Percentiles rank a stretch among this genome's conserved stretches.
Evolutionary conservation across 2,888 invertebrate genomes (phyloP).

Genomic region (Tenthredo scrophulariae): DNA sequence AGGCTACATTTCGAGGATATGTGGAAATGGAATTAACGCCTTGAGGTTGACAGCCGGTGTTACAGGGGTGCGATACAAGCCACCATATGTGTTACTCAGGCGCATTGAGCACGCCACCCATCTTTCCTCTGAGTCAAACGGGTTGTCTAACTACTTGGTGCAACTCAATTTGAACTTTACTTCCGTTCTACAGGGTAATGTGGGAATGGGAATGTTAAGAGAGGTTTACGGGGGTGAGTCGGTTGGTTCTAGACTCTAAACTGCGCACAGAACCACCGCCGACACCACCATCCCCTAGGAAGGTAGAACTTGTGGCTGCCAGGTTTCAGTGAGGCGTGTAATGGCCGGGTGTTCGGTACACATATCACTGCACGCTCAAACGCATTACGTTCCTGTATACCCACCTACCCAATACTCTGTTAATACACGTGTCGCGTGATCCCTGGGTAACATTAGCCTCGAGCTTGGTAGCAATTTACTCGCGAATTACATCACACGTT

Average conservation of each 20-base stretch:
- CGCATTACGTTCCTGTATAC: slow-evolving; percentile 16
- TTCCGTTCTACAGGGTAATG: neutral
- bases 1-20: neutral
- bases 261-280: neutral
- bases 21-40: slow-evolving; percentile 1
- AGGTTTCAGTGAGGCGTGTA: slow-evolving; percentile 38
- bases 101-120: neutral
- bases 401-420: neutral
- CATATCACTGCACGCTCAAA: slow-evolving; percentile 36
- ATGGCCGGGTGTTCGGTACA: slow-evolving; percentile 32
- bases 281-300: neutral
- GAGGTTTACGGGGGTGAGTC: neutral
- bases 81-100: neutral
- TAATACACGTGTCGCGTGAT: slow-evolving; percentile 40
- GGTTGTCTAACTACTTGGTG: slow-evolving; percentile 47
- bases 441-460: neutral
- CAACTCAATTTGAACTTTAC: slow-evolving; percentile 48
- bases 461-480: neutral
- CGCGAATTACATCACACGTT: neutral
- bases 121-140: slow-evolving; percentile 6
- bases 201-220: neutral
- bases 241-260: slow-evolving; percentile 11
- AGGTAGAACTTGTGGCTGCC: slow-evolving; percentile 26
- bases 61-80: neutral
- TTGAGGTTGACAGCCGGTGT: slow-evolving; percentile 3